Percentiles rank a stretch among this genome's conserved stretches.
phyloP scores from a whole-genome alignment of 1,140 invertebrate species.

The Drosophila tristis region DNA sequence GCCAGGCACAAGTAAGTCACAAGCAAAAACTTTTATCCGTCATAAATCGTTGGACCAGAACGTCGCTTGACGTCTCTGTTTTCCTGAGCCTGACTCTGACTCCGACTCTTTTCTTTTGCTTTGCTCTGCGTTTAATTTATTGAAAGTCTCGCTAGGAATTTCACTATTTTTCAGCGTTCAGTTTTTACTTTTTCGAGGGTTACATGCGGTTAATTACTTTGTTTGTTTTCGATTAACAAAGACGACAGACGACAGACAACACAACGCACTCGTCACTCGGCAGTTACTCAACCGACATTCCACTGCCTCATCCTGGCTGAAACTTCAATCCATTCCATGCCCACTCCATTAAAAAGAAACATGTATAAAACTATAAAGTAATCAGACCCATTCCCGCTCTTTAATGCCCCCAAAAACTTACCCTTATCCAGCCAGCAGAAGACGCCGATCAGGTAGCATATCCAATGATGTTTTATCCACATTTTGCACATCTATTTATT shows the following conservation, averaged over 20 bases:
- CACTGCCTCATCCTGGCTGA: background rate
- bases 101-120: slow-evolving; percentile 36
- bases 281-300: slow-evolving; percentile 24
- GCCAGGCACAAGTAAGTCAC: slow-evolving; percentile 55
- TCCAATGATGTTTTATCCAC: slow-evolving; percentile 55
- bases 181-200: slow-evolving; percentile 51
- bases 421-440: slow-evolving; percentile 46
- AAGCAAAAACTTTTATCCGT: slow-evolving; percentile 70
- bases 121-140: slow-evolving; percentile 23
- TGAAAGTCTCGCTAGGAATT: slow-evolving; percentile 61
- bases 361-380: background rate
- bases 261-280: background rate
- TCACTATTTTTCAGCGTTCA: slow-evolving; percentile 65
- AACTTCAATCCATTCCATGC: too few relatives aligned
- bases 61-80: slow-evolving; percentile 57
- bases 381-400: background rate
- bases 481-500: slow-evolving; percentile 40
- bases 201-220: slow-evolving; percentile 75
- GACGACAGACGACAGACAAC: background rate
- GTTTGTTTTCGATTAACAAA: slow-evolving; percentile 66
- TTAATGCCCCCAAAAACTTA: slow-evolving; percentile 25
- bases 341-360: too few relatives aligned
- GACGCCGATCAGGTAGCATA: slow-evolving; percentile 40
- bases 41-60: slow-evolving; percentile 81
- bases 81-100: background rate